A percentile compares a stretch with the other conserved stretches of the same genome.
Evolutionary conservation across 2,113 vertebrate genomes (phyloP).

Genomic region (Cyprinus carpio): DNA sequence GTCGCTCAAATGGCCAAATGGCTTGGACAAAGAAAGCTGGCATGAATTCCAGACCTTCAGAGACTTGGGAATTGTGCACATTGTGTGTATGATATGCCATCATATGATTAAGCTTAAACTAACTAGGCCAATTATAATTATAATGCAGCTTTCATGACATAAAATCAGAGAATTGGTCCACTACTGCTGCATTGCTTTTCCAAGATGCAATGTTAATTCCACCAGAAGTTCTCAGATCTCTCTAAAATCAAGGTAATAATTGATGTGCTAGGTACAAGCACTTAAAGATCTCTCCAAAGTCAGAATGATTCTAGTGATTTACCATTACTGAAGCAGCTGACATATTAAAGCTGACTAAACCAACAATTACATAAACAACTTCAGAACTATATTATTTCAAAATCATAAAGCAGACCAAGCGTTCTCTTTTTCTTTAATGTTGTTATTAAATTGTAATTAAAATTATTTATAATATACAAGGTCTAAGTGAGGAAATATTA

Average conservation of each 20-base stretch:
- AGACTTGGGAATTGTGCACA: neutral
- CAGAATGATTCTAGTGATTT: slow-evolving; percentile 21
- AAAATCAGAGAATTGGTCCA: neutral
- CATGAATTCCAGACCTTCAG: too few species aligned
- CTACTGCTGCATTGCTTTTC: neutral
- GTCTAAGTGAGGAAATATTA: neutral
- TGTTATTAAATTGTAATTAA: neutral
- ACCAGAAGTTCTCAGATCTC: slow-evolving; percentile 15
- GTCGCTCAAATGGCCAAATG: too few species aligned
- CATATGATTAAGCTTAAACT: neutral
- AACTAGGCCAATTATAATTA: neutral
- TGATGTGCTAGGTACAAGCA: neutral
- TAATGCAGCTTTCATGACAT: neutral
- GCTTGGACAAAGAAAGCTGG: too few species aligned
- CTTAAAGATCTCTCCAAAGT: slow-evolving; percentile 25
- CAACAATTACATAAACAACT: neutral
- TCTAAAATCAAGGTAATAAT: slow-evolving; percentile 31
- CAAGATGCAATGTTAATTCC: neutral
- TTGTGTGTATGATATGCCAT: neutral
- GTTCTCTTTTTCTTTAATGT: neutral
- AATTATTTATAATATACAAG: neutral
- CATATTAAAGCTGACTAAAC: neutral
- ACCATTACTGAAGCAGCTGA: slow-evolving; percentile 21
- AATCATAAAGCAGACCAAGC: neutral
- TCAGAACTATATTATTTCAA: neutral